phyloP scores from a whole-genome alignment of 2,888 invertebrate species.

The Dryobota labecula region DNA sequence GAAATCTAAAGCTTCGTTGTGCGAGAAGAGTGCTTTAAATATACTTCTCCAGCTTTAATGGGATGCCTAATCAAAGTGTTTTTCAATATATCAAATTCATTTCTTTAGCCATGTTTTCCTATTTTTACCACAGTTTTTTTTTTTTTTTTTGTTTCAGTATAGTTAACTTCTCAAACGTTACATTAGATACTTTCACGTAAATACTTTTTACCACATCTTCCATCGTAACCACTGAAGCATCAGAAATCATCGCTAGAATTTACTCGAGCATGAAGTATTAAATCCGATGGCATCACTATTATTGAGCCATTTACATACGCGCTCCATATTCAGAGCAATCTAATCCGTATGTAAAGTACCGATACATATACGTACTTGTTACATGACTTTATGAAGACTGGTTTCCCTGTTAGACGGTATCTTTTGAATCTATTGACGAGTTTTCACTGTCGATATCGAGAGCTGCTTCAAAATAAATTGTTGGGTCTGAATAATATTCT shows the following conservation, averaged over 20 bases:
- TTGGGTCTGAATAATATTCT: background rate
- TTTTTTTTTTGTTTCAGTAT: too few species aligned
- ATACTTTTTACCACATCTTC: too few species aligned
- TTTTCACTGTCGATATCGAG: slow-evolving; percentile 60
- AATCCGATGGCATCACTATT: slow-evolving; percentile 52
- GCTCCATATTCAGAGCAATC: slow-evolving; percentile 68
- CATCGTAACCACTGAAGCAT: background rate
- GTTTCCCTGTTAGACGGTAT: slow-evolving; percentile 59
- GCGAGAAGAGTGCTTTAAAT: too few species aligned
- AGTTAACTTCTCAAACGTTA: too few species aligned
- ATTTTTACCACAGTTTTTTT: too few species aligned
- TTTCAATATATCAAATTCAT: too few species aligned
- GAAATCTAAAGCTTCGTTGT: too few species aligned
- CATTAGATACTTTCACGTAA: too few species aligned
- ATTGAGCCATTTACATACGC: slow-evolving; percentile 78
- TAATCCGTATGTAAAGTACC: slow-evolving; percentile 61
- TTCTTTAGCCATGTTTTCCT: too few species aligned
- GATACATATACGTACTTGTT: slow-evolving; percentile 57
- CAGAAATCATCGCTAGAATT: slow-evolving; percentile 19
- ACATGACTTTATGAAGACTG: slow-evolving; percentile 63
- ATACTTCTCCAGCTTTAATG: background rate
- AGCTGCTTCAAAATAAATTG: slow-evolving; percentile 37
- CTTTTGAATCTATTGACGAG: slow-evolving; percentile 59
- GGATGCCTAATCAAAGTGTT: too few species aligned
- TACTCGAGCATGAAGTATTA: slow-evolving; percentile 34